phyloP scores from a whole-genome alignment of 2,113 vertebrate species.

The Hepsetus odoe region DNA sequence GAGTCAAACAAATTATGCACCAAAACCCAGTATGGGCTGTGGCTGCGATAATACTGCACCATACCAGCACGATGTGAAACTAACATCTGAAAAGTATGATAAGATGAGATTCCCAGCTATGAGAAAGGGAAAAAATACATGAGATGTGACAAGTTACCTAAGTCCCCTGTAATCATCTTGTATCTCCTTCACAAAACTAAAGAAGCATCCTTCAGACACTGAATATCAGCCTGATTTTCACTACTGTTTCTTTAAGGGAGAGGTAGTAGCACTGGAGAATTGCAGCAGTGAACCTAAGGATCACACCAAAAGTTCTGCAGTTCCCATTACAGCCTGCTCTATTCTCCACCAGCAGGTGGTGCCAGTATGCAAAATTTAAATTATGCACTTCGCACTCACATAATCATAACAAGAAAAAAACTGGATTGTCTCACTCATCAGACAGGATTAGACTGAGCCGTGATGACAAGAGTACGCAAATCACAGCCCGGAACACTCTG shows the following conservation, averaged over 20 bases:
- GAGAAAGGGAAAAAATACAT: too few relatives aligned
- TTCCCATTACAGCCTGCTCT: background rate
- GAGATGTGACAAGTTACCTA: too few relatives aligned
- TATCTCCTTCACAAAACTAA: background rate
- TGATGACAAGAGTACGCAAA: conserved; percentile 35
- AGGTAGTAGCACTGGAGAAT: background rate
- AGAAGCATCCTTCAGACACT: too few relatives aligned
- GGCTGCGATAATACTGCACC: too few relatives aligned
- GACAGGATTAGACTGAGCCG: conserved; percentile 19
- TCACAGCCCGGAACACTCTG: background rate
- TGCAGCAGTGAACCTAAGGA: background rate
- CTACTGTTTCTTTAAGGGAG: background rate
- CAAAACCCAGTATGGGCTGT: too few relatives aligned
- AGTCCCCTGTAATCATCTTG: too few relatives aligned
- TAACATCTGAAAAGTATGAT: too few relatives aligned
- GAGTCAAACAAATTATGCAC: too few relatives aligned
- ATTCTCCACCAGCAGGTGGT: conserved; percentile 61
- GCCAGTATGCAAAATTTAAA: conserved; percentile 8
- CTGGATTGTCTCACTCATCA: conserved; percentile 22
- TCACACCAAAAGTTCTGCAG: background rate
- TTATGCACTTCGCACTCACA: background rate
- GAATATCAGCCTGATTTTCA: background rate
- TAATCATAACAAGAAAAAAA: background rate
- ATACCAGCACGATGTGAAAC: too few relatives aligned
- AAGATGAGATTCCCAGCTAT: too few relatives aligned